phyloP scores from a whole-genome alignment of 1,140 invertebrate genomes.

The Drosophila pachea region DNA sequence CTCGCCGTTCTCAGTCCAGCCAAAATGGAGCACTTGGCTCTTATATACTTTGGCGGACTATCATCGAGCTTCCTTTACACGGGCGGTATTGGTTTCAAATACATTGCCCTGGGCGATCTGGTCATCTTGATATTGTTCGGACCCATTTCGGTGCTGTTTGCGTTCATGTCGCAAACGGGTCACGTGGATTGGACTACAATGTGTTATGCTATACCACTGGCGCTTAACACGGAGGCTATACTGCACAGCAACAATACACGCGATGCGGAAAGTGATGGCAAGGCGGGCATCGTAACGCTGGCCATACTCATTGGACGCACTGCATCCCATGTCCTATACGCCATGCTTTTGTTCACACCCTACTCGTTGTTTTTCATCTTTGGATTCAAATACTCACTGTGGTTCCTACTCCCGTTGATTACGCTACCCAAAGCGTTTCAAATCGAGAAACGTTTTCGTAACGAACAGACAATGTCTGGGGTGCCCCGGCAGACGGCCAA shows the following conservation, averaged over 20 bases:
- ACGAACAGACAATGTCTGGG: constrained; percentile 86
- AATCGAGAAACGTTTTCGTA: constrained; percentile 93
- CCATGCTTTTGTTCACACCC: constrained; percentile 93
- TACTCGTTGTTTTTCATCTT: constrained; percentile 93
- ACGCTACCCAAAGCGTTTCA: constrained; percentile 93
- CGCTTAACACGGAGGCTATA: constrained; percentile 96
- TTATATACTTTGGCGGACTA: constrained; percentile 96
- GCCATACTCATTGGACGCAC: constrained; percentile 95
- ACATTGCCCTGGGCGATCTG: constrained; percentile 94
- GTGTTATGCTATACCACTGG: constrained; percentile 95
- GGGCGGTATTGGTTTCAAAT: constrained; percentile 95
- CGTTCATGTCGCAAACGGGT: constrained; percentile 94
- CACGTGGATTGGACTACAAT: constrained; percentile 91
- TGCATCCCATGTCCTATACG: constrained; percentile 94
- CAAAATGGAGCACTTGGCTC: constrained; percentile 94
- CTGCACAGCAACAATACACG: constrained; percentile 96
- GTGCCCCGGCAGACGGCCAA: constrained; percentile 93
- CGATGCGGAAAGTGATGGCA: constrained; percentile 90
- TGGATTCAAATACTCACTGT: constrained; percentile 89
- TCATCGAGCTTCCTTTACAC: constrained; percentile 97
- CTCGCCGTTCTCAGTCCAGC: constrained; percentile 90
- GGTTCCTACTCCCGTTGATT: constrained; percentile 92
- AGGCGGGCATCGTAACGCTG: constrained; percentile 93
- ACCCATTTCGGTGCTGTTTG: constrained; percentile 95
- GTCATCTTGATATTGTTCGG: constrained; percentile 95